Evolutionary conservation across 1,140 invertebrate species (phyloP).

Genomic region (Euglossa dilemma): DNA sequence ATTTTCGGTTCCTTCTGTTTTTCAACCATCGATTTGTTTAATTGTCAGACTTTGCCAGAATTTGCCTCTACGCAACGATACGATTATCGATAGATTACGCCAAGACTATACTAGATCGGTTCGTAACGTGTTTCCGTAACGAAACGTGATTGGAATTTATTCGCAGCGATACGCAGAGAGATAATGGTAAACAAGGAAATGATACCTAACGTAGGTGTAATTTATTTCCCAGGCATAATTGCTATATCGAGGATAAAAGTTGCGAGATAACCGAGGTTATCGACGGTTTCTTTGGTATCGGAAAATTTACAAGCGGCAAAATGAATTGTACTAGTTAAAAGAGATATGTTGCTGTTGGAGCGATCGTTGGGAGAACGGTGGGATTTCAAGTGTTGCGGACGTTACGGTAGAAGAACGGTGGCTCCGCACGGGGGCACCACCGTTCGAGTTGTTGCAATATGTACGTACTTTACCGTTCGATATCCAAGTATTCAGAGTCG

Average conservation of each 20-base stretch:
- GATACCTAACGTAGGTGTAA: neutral
- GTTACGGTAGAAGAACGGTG: neutral
- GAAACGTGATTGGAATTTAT: neutral
- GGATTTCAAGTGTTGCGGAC: too few species aligned
- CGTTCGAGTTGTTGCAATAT: slow-evolving; percentile 16
- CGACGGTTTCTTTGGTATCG: neutral
- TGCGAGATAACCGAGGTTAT: too few species aligned
- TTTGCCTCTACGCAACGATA: neutral
- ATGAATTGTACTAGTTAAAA: neutral
- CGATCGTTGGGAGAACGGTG: neutral
- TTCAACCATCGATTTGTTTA: neutral
- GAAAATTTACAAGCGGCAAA: neutral
- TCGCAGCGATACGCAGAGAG: neutral
- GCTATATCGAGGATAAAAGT: neutral
- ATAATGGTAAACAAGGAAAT: too few species aligned
- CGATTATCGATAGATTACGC: slow-evolving; percentile 16
- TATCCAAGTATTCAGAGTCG: slow-evolving; percentile 13
- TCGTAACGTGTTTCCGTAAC: neutral
- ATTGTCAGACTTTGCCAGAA: neutral
- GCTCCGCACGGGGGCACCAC: slow-evolving; percentile 23
- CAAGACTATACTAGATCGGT: neutral
- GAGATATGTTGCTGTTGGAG: too few species aligned
- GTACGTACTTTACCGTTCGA: slow-evolving; percentile 36
- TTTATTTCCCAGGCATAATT: neutral
- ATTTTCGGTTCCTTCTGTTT: neutral